phyloP scores from a whole-genome alignment of 2,113 vertebrate species.

The Dunckerocampus dactyliophorus region DNA sequence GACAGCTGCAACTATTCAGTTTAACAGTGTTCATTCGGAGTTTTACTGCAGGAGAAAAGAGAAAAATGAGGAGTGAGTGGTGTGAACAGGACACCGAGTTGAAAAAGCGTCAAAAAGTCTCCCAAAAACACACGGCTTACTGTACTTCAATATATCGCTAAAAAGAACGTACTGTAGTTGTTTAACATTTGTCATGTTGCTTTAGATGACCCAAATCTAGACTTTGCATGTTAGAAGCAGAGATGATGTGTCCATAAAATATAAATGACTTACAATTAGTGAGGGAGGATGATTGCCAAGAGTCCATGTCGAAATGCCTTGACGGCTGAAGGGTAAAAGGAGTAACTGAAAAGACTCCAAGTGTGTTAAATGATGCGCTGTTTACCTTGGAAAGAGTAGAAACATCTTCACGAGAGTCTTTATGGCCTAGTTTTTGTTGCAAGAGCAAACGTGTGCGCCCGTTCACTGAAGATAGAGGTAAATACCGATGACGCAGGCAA shows the following conservation, averaged over 20 bases:
- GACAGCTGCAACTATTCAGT: constrained; percentile 30
- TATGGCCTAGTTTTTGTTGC: neutral
- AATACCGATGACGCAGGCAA: neutral
- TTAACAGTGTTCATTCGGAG: constrained; percentile 23
- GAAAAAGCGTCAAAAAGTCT: constrained; percentile 2
- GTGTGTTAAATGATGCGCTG: neutral
- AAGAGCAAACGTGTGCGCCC: neutral
- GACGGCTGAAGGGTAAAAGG: neutral
- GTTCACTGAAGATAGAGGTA: neutral
- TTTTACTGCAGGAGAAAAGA: constrained; percentile 17
- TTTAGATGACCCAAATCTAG: neutral
- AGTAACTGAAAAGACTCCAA: neutral
- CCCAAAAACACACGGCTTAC: neutral
- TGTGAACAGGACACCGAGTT: constrained; percentile 27
- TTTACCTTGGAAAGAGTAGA: neutral
- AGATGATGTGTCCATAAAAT: neutral
- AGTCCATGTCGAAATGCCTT: neutral
- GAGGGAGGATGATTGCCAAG: neutral
- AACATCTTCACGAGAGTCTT: neutral
- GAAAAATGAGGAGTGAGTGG: constrained; percentile 9
- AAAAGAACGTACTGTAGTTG: neutral
- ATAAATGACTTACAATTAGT: neutral
- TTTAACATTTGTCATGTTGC: neutral
- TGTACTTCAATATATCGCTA: neutral
- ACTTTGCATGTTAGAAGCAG: neutral